A percentile compares a stretch with the other conserved stretches of the same genome.
Evolutionary conservation across 1,140 invertebrate species (phyloP).

Genomic region (Heliconius melpomene): DNA sequence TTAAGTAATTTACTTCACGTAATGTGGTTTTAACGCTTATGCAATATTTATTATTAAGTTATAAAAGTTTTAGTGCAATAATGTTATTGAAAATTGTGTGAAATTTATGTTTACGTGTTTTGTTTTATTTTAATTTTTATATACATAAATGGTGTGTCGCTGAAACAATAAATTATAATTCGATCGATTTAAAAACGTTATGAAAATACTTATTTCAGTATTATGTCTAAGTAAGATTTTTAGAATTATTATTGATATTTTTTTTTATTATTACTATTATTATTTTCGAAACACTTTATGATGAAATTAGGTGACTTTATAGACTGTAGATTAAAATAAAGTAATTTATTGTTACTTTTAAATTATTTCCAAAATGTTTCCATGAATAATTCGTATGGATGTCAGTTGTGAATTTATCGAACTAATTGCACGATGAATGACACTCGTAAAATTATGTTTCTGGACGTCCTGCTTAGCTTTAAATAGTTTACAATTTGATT

Average conservation of each 20-base stretch:
- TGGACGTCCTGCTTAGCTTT: slow-evolving; percentile 77
- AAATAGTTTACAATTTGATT: slow-evolving; percentile 66
- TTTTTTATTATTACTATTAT: slow-evolving; percentile 49
- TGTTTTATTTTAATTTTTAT: slow-evolving; percentile 68
- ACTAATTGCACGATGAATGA: slow-evolving; percentile 41
- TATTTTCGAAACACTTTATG: slow-evolving; percentile 70
- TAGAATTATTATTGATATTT: slow-evolving; percentile 64
- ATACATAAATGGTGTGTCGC: slow-evolving; percentile 53
- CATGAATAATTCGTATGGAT: slow-evolving; percentile 65
- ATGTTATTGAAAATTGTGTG: slow-evolving; percentile 77
- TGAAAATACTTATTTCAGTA: slow-evolving; percentile 71
- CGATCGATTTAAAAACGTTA: slow-evolving; percentile 50
- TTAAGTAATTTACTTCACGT: slow-evolving; percentile 66
- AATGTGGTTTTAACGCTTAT: slow-evolving; percentile 75
- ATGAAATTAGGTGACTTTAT: slow-evolving; percentile 73
- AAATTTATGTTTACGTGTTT: slow-evolving; percentile 75
- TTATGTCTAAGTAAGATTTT: slow-evolving; percentile 76
- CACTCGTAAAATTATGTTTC: slow-evolving; percentile 51
- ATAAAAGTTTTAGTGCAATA: slow-evolving; percentile 78
- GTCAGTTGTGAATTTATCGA: slow-evolving; percentile 51
- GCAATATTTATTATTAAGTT: slow-evolving; percentile 80
- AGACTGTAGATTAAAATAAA: slow-evolving; percentile 71
- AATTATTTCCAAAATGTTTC: slow-evolving; percentile 75
- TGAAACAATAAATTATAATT: slow-evolving; percentile 58
- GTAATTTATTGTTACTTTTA: slow-evolving; percentile 79